A percentile compares a stretch with the other conserved stretches of the same genome.
These are phyloP conservation scores for Nomada fabriciana DNA, from an alignment of 2,888 invertebrate species.

Conservation along the genomic window DNA sequence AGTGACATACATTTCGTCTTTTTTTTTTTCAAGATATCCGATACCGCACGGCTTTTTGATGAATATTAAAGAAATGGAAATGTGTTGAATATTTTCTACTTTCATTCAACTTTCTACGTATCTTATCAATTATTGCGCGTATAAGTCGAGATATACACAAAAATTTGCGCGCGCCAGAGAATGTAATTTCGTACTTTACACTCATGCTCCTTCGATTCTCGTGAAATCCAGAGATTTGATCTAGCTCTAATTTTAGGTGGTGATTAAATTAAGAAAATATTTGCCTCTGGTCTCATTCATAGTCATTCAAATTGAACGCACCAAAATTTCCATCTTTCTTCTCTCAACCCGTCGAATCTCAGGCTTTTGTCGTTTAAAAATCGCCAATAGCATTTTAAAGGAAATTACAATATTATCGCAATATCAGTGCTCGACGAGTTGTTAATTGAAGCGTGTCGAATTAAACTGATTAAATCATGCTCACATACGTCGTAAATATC, in stretches of 20 bases:
- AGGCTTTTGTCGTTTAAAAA: too few relatives aligned
- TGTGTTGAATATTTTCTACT: not conserved
- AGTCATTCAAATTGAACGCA: too few relatives aligned
- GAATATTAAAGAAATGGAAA: not conserved
- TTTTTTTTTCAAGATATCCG: not conserved
- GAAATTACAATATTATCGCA: too few relatives aligned
- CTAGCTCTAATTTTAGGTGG: not conserved
- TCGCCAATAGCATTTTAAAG: too few relatives aligned
- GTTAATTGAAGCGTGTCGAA: too few relatives aligned
- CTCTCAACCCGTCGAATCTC: too few relatives aligned
- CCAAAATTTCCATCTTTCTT: too few relatives aligned
- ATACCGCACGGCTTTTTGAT: not conserved
- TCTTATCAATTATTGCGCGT: not conserved
- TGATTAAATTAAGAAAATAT: not conserved
- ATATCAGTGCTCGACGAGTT: too few relatives aligned
- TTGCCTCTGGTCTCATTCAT: not conserved
- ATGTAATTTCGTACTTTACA: not conserved
- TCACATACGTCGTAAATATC: too few relatives aligned
- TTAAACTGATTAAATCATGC: too few relatives aligned
- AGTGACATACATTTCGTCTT: not conserved
- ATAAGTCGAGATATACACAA: not conserved
- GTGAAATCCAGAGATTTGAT: not conserved
- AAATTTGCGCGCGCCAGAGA: not conserved
- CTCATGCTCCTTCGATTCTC: not conserved
- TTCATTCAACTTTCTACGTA: not conserved